Evolutionary conservation across 2,888 invertebrate genomes (phyloP).

Genomic region (Hyppa rectilinea): DNA sequence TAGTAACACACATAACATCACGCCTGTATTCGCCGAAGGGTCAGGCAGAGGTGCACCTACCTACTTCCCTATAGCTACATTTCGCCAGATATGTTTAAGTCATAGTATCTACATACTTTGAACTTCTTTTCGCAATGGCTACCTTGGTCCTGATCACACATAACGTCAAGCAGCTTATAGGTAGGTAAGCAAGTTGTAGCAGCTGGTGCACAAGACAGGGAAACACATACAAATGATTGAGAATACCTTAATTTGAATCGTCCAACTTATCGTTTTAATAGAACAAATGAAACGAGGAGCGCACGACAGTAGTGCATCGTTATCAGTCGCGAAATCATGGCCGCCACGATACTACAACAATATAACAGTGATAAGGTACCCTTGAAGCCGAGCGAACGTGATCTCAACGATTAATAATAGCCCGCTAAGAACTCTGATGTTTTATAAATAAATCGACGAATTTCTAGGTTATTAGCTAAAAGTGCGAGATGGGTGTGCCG

Average conservation of each 20-base stretch:
- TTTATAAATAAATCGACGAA: constrained; percentile 54
- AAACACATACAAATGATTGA: background rate
- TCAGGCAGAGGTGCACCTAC: too few species aligned
- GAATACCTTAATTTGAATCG: constrained; percentile 16
- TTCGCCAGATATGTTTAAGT: too few species aligned
- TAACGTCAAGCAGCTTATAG: background rate
- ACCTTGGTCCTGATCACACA: background rate
- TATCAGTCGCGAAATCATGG: constrained; percentile 67
- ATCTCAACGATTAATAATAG: constrained; percentile 52
- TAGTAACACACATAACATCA: too few species aligned
- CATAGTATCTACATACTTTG: too few species aligned
- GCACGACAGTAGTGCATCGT: constrained; percentile 51
- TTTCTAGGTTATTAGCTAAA: constrained; percentile 42
- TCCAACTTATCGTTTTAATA: constrained; percentile 23
- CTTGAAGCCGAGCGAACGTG: constrained; percentile 52
- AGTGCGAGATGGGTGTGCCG: constrained; percentile 82
- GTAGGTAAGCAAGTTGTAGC: background rate
- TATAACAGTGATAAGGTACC: constrained; percentile 64
- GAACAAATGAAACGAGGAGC: constrained; percentile 30
- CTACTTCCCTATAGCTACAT: too few species aligned
- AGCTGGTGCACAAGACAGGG: background rate
- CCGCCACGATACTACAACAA: constrained; percentile 51
- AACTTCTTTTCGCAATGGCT: background rate
- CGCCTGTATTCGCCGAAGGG: too few species aligned
- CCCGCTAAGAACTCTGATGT: constrained; percentile 37